Evolutionary conservation across 2,888 invertebrate genomes (phyloP), one percentile per base, ranked within the genome.

Genomic region (Ptilodon capucinus): DNA sequence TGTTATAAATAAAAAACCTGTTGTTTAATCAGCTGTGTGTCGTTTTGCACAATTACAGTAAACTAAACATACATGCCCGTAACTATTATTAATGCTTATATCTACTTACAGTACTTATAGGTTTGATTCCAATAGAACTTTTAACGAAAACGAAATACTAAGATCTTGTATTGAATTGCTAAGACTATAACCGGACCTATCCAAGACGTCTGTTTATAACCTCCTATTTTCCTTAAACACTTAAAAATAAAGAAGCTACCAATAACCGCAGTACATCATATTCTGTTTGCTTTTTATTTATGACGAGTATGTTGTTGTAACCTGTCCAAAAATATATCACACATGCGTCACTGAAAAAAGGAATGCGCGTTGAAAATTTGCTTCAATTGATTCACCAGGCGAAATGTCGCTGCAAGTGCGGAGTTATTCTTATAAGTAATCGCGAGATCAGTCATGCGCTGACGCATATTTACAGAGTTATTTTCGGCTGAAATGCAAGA

Each of bases 391-490:
- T 73, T 73, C 74, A 74, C 60, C 68, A 50, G 38, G 44, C 54
- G 56, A 56, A 60, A 56, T 65, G 63, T 64, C 61, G 55, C 52
- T 49, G 57, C 54, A 58, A 62, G 57, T 60, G 60, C 50, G 54
- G 52, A 69, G 65, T 68, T 74, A 71, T 67, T 68, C 67, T 68
- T 44, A 67, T 64, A 71, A 69, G 68, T 61, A 68, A 72, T 69
- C 49, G 58, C 57, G 60, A 59, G 71, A 72, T 75, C 73, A 71
- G 66, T 72, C 75, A 68, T 64, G 62, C 62, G 55, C 51, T 80
- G 80, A 80, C 80, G 80, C 79, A 80, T 75, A 70, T 66, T 69
- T 61, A 57, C 67, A 51, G 51, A 58, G 60, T 71, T 79, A 77
- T 75, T 80, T 76, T 74, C 57, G 57, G 57, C 53, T 64, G 74